These are phyloP conservation scores for Pterocles burchelli DNA, from an alignment of 2,113 vertebrate species.

Conservation along the genomic window DNA sequence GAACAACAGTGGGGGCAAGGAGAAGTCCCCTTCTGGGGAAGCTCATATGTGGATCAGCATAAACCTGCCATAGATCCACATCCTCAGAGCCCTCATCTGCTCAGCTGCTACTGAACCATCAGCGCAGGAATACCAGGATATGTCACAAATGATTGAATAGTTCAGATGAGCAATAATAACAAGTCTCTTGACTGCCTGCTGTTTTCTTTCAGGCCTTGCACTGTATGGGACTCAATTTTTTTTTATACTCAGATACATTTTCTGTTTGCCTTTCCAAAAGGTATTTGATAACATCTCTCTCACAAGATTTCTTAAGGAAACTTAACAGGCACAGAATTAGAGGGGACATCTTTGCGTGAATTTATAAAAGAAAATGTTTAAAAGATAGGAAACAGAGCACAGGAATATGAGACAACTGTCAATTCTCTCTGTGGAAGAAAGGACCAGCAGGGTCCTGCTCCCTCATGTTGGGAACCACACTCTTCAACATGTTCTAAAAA, in stretches of 20 bases:
- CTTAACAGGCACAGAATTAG: not conserved
- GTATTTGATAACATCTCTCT: not conserved
- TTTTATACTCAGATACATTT: not conserved
- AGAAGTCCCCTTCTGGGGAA: not conserved
- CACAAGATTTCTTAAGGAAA: not conserved
- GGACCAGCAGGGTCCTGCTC: not conserved
- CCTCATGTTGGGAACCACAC: not conserved
- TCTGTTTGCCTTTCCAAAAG: not conserved
- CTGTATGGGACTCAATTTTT: not conserved
- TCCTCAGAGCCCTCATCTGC: not conserved
- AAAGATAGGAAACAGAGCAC: not conserved
- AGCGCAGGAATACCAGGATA: not conserved
- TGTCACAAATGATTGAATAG: not conserved
- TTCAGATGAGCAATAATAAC: not conserved
- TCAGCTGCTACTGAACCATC: not conserved
- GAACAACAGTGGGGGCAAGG: not conserved
- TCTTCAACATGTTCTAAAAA: not conserved
- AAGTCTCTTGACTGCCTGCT: not conserved
- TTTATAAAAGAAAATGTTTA: not conserved
- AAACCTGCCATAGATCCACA: not conserved
- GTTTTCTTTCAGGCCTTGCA: not conserved
- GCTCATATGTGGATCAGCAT: not conserved
- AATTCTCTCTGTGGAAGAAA: not conserved
- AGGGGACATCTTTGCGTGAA: not conserved
- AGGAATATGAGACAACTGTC: not conserved